phyloP scores from a whole-genome alignment of 2,888 invertebrate genomes.

The Leptopilina myrica region DNA sequence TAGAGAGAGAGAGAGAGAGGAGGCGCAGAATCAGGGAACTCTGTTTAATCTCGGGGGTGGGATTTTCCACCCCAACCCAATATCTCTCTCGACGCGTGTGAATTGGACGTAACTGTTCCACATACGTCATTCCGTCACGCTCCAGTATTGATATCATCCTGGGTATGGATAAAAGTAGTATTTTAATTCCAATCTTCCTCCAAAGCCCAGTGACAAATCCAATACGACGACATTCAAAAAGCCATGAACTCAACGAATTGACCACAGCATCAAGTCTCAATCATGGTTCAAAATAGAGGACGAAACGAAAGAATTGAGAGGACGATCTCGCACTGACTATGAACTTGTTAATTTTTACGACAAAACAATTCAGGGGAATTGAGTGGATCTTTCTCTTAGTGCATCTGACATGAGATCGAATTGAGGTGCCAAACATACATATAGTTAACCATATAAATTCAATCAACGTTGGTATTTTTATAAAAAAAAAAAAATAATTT shows the following conservation, averaged over 20 bases:
- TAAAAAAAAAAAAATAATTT: background rate
- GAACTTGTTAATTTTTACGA: background rate
- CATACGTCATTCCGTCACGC: slow-evolving; percentile 31
- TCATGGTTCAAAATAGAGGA: slow-evolving; percentile 17
- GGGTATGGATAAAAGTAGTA: slow-evolving; percentile 30
- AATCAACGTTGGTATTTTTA: slow-evolving; percentile 19
- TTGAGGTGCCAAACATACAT: background rate
- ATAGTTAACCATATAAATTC: background rate
- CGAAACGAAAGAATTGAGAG: background rate
- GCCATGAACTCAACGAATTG: background rate
- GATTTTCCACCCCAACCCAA: slow-evolving; percentile 29
- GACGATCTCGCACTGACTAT: background rate
- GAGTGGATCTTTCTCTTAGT: background rate
- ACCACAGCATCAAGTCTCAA: background rate
- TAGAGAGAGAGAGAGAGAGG: background rate
- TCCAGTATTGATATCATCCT: slow-evolving; percentile 35
- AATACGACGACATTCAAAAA: background rate
- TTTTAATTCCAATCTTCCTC: background rate
- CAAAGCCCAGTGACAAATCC: background rate
- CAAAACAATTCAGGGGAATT: background rate
- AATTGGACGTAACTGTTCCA: slow-evolving; percentile 33
- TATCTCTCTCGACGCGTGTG: slow-evolving; percentile 21
- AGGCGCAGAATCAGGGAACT: slow-evolving; percentile 32
- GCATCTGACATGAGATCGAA: background rate
- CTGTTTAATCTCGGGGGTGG: slow-evolving; percentile 20